A percentile compares a stretch with the other conserved stretches of the same genome.
phyloP scores from a whole-genome alignment of 2,797 vertebrate species.

The Rhabdomys pumilio region DNA sequence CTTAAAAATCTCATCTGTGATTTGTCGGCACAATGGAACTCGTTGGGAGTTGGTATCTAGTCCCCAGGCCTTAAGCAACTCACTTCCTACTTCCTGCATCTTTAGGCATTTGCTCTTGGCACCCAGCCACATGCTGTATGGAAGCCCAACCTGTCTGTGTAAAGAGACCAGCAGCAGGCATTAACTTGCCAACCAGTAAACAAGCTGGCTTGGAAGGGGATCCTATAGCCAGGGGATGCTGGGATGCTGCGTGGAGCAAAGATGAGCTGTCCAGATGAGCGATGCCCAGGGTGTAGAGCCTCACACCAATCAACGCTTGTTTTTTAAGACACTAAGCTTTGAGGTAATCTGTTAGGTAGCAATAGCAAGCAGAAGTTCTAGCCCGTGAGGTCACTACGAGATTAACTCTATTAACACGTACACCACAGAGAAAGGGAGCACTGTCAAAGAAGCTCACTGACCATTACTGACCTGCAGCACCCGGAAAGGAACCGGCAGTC shows the following conservation, averaged over 20 bases:
- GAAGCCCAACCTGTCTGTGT: neutral
- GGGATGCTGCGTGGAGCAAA: neutral
- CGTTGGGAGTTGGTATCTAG: neutral
- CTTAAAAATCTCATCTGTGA: neutral
- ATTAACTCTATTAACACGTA: neutral
- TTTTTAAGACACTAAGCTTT: neutral
- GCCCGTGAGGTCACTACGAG: neutral
- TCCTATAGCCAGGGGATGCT: neutral
- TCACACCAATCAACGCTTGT: neutral
- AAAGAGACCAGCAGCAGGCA: neutral
- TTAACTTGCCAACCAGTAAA: neutral
- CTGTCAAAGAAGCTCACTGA: neutral
- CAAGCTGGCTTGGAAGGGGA: neutral
- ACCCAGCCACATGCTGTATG: neutral
- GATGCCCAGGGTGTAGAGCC: neutral
- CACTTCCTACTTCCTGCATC: neutral
- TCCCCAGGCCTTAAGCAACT: neutral
- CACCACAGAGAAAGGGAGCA: conserved; percentile 3
- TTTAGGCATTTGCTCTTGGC: neutral
- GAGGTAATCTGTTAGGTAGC: neutral
- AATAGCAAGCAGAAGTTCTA: conserved; percentile 12
- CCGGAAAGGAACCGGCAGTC: neutral
- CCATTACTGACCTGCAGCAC: neutral
- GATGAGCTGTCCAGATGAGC: neutral
- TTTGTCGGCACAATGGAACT: neutral